Base-by-base conservation (phyloP, 2,888 invertebrate genomes). In the Cyclophora albipunctata region DNA sequence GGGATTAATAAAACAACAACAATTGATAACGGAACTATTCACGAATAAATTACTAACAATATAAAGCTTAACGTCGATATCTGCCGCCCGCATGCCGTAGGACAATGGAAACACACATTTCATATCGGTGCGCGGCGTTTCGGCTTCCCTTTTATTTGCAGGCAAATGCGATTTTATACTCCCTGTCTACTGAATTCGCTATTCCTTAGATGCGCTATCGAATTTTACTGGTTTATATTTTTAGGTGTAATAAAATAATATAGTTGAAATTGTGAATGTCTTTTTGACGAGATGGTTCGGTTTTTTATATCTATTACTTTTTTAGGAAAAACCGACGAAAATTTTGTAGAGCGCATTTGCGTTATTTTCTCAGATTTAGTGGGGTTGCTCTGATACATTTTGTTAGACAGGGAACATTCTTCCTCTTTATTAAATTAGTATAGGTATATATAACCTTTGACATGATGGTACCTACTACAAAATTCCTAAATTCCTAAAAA, bases 91-190 rank as follows among this genome's bases (percentile, higher is more conserved):
- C 62, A 40, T 34, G 53, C 52, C 51, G 6, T 7, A 4, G 2
- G 47, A 47, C 60, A 71, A 58, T 73, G 84, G 58, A 64, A 42
- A 62, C 68, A 48, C 37, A n/a, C 61, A 7, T 34, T 49, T 61
- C 62, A 65, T 71, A 72, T 72, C 71, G 67, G 64, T 60, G 62
- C 59, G 62, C 34, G 66, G 63, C 56, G 64, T 72, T 68, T 67
- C 58, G 67, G 69, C 74, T 75, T 76, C 75, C 75, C 77, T 81
- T 20, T 80, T 83, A 82, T 83, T 81, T 76, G 72, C 68, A 67
- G 65, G 69, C 73, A 78, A 83, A 83, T 80, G 68, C 70, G 77
- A 84, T 83, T 80, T 75, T 58, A 69, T 67, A 61, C 57, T 55
- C 62, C 64, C 66, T 62, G 61, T 66, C 62, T 59, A 60, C 48